Evolutionary conservation across 1,140 invertebrate species (phyloP), one percentile per base, ranked within the genome.

Genomic region (Lutraria rhynchaena): DNA sequence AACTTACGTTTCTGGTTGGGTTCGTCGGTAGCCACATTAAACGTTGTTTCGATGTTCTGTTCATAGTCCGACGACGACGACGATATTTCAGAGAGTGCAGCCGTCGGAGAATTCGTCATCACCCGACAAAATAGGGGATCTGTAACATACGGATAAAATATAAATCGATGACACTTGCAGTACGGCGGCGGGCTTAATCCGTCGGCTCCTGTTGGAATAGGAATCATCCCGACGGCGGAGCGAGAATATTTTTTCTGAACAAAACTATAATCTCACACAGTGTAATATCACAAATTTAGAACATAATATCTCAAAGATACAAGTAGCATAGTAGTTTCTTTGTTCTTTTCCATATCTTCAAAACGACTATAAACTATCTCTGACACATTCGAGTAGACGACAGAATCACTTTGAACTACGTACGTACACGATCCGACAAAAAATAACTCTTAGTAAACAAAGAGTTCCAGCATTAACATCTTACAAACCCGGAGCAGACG

Each of bases 111-210:
- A 9, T 53, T 51, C 33, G 53, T 53, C 19, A 33, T 63, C 15
- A 77, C 60, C 9, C 46, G 63, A 51, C 75, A 65, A 35, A 46
- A 77, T 31, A 67, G 24, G 3, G 76, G 17, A 24, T 80, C 76
- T 80, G 76, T 70, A 80, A 80, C 29, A 33, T 53, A 80, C 51
- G 76, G 76, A 60, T 80, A 80, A 29, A 80, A 80, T n/a, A 80
- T 70, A 37, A 80, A 80, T 37, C 76, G 49, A 60, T 80, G 76
- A 49, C 76, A 80, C 29, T 57, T 55, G 22, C 76, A 80, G 41
- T 80, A 80, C 11, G 76, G 76, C 15, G 76, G 76, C 5, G 76
- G 76, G 55, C 76, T 80, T 15, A 80, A 41, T 44, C 76, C 76
- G 3, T 80, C 73, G 41, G 44, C 57, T 22, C 57, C 76, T 49